Conservation (phyloP, 2,888 invertebrate species). For the Stenotaenia linearis region DNA sequence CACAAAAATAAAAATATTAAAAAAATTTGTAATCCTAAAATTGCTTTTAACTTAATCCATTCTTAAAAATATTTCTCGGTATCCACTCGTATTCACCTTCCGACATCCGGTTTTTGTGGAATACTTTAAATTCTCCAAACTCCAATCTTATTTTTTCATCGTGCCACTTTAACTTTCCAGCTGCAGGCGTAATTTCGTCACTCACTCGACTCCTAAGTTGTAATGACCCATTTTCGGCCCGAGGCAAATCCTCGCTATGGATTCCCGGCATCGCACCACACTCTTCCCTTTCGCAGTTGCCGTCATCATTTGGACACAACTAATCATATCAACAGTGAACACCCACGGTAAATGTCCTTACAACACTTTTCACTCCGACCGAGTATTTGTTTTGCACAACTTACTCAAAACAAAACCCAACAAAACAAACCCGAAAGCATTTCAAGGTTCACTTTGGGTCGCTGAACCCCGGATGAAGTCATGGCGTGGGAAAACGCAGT, state of each 20-base stretch:
- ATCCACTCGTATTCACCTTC: background rate
- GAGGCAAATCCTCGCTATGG: background rate
- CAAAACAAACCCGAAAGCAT: background rate
- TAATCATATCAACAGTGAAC: background rate
- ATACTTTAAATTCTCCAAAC: background rate
- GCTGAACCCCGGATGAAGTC: background rate
- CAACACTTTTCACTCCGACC: background rate
- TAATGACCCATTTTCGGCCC: background rate
- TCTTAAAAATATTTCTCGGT: too few species aligned
- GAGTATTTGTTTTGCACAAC: background rate
- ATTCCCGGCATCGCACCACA: background rate
- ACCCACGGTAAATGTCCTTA: background rate
- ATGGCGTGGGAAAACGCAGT: background rate
- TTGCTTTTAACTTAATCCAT: too few species aligned
- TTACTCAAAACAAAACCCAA: background rate
- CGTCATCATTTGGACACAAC: background rate
- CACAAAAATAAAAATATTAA: too few species aligned
- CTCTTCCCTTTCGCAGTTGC: background rate
- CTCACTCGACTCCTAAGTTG: background rate
- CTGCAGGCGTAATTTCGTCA: background rate
- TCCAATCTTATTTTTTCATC: background rate
- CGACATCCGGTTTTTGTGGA: background rate
- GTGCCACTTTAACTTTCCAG: background rate
- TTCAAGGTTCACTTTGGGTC: background rate
- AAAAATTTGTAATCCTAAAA: too few species aligned